Base-by-base conservation (phyloP, 1,140 invertebrate species). In the Saccostrea cuccullata region DNA sequence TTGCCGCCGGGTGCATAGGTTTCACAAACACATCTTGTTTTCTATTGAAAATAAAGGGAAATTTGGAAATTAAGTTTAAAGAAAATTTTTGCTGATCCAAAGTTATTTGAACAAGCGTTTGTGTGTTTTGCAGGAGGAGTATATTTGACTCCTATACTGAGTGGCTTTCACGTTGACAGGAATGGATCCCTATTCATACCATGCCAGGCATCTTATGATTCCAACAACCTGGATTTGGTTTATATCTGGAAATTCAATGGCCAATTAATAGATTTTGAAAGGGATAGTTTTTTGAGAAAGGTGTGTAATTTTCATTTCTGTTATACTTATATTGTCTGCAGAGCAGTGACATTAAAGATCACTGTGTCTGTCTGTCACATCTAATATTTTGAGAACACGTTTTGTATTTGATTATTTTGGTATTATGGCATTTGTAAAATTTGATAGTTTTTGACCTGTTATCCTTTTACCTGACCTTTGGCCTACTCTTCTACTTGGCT, bases 181-280 rank as follows among this genome's bases (percentile, higher is more conserved):
- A 93, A 93, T 86, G 85, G 87, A 12, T 92, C 93, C 15, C 91
- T 90, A 4, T 92, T 94, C 84, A 64, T 94, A 15, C 73, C 40
- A 11, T 94, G 94, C 83, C 77, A 90, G 47, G 92, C 90, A 0
- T 91, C 91, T 9, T 92, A 91, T 84, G 89, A 93, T 85, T 56
- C 64, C 5, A 70, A 84, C 0, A 73, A 55, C 15, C 85, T 88
- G 47, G 93, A 94, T 30, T 86, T 94, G 1, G 82, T 90, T 30
- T 93, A 93, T 73, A 55, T 90, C 26, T 94, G 93, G 92, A 82
- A 55, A 30, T 90, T 92, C 56, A 90, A 93, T 64, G 92, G 90
- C 17, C 87, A 83, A 70, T 36, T 88, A 17, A 90, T 93, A 15
- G 90, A 93, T 83, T n/a, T 90, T 12, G 87, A 89, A 4, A 82